Percentiles rank a stretch among this genome's conserved stretches.
Evolutionary conservation across 2,113 vertebrate genomes (phyloP).

Genomic region (Forbesichthys papilliferus): DNA sequence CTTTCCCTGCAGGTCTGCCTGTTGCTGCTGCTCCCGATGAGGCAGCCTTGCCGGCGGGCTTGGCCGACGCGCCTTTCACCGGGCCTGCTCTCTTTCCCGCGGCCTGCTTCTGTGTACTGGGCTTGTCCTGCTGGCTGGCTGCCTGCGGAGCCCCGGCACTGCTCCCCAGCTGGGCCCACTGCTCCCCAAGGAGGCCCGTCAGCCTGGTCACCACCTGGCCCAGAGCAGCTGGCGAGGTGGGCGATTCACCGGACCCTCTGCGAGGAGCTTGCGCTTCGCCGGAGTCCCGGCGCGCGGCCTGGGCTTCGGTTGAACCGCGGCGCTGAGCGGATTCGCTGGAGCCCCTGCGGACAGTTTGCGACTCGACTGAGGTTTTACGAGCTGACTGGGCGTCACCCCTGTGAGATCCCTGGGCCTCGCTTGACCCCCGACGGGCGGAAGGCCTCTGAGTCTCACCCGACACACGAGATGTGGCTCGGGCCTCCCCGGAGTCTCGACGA

Average conservation of each 20-base stretch:
- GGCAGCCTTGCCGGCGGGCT: slow-evolving; percentile 53
- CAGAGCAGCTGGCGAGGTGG: slow-evolving; percentile 81
- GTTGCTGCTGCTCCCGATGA: slow-evolving; percentile 33
- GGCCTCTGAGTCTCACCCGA: slow-evolving; percentile 41
- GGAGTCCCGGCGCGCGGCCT: slow-evolving; percentile 35
- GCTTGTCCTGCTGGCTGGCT: slow-evolving; percentile 71
- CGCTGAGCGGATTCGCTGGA: slow-evolving; percentile 57
- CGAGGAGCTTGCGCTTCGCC: slow-evolving; percentile 53
- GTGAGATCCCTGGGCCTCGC: slow-evolving; percentile 47
- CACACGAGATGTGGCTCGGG: slow-evolving; percentile 41
- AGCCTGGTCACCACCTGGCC: slow-evolving; percentile 92
- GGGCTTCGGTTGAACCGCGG: slow-evolving; percentile 54
- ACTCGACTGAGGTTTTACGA: slow-evolving; percentile 44
- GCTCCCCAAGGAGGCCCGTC: slow-evolving; percentile 93
- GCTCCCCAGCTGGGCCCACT: slow-evolving; percentile 92
- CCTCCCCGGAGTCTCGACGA: slow-evolving; percentile 55
- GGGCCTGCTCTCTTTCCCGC: slow-evolving; percentile 56
- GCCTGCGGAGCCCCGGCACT: slow-evolving; percentile 83
- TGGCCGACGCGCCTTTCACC: slow-evolving; percentile 57
- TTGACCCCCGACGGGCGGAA: slow-evolving; percentile 40
- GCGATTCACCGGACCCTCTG: slow-evolving; percentile 62
- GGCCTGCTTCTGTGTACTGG: slow-evolving; percentile 54
- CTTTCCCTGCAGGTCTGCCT: slow-evolving; percentile 63
- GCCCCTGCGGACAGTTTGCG: slow-evolving; percentile 47
- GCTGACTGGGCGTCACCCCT: slow-evolving; percentile 47